phyloP scores from a whole-genome alignment of 2,888 invertebrate species.

The Morpho achilles region DNA sequence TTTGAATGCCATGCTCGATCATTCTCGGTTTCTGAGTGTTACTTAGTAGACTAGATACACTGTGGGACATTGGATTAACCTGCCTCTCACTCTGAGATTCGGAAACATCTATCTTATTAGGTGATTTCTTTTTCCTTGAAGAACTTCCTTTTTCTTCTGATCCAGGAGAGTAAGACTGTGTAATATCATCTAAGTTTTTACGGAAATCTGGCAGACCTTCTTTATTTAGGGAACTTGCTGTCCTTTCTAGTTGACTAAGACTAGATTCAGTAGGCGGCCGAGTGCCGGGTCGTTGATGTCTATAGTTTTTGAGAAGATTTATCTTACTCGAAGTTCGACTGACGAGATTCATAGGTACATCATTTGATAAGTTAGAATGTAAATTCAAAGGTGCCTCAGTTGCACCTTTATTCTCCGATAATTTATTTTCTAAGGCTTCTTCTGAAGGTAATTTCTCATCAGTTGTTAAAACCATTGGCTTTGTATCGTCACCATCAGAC shows the following conservation, averaged over 20 bases:
- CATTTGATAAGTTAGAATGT: slow-evolving; percentile 30
- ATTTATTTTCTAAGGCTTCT: slow-evolving; percentile 55
- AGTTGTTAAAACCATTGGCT: slow-evolving; percentile 58
- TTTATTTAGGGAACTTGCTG: slow-evolving; percentile 63
- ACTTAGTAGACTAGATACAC: slow-evolving; percentile 62
- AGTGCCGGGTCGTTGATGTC: slow-evolving; percentile 61
- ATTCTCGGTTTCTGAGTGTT: slow-evolving; percentile 38
- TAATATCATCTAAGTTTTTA: slow-evolving; percentile 70
- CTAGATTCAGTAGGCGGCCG: slow-evolving; percentile 64
- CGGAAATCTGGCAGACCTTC: slow-evolving; percentile 71
- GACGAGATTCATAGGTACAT: slow-evolving; percentile 38
- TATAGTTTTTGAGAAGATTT: slow-evolving; percentile 69
- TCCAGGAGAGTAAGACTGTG: slow-evolving; percentile 69
- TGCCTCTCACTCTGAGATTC: slow-evolving; percentile 49
- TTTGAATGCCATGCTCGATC: slow-evolving; percentile 33
- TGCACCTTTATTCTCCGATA: slow-evolving; percentile 37
- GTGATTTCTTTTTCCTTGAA: slow-evolving; percentile 67
- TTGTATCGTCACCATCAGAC: slow-evolving; percentile 8
- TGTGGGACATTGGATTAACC: slow-evolving; percentile 55
- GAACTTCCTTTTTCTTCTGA: slow-evolving; percentile 56
- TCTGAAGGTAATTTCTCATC: slow-evolving; percentile 67
- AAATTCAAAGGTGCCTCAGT: slow-evolving; percentile 10
- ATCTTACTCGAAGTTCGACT: slow-evolving; percentile 60
- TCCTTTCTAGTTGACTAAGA: slow-evolving; percentile 63
- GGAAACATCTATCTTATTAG: slow-evolving; percentile 47